Evolutionary conservation across 2,888 invertebrate species (phyloP).

Genomic region (Microdon myrmicae): DNA sequence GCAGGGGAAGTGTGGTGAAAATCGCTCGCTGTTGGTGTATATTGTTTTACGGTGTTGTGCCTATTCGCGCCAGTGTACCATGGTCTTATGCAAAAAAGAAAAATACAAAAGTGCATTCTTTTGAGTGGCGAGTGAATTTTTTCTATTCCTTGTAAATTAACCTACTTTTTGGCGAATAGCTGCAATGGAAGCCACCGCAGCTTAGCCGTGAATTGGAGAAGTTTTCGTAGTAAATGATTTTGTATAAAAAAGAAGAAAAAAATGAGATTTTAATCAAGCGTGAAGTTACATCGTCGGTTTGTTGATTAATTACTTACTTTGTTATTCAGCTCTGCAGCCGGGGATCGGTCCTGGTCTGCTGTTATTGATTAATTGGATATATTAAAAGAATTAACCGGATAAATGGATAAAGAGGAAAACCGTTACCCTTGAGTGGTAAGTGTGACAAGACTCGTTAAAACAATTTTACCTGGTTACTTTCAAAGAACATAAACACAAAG

Average conservation of each 20-base stretch:
- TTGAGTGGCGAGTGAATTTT: conserved; percentile 31
- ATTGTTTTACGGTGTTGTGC: conserved; percentile 5
- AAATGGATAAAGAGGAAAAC: conserved; percentile 2
- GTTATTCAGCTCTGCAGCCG: too few relatives aligned
- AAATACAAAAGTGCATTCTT: conserved; percentile 39
- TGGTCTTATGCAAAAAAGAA: conserved; percentile 33
- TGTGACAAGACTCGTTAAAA: neutral
- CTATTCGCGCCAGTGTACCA: conserved; percentile 3
- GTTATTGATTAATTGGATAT: neutral
- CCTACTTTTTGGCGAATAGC: too few relatives aligned
- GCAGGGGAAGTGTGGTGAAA: conserved; percentile 19
- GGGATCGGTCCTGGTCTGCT: too few relatives aligned
- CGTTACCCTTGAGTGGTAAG: neutral
- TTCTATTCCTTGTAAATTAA: conserved; percentile 34
- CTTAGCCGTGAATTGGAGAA: conserved; percentile 7
- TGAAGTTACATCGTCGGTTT: neutral
- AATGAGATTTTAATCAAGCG: conserved; percentile 4
- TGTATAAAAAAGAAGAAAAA: conserved; percentile 2
- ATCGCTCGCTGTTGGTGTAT: conserved; percentile 19
- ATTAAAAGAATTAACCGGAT: neutral
- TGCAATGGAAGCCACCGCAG: too few relatives aligned
- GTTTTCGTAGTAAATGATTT: too few relatives aligned
- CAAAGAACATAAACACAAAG: too few relatives aligned
- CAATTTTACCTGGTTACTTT: too few relatives aligned
- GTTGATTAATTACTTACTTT: too few relatives aligned